A percentile compares a stretch with the other conserved stretches of the same genome.
These are phyloP conservation scores for Drosophila meridiana DNA, from an alignment of 2,888 invertebrate species.

Conservation along the genomic window DNA sequence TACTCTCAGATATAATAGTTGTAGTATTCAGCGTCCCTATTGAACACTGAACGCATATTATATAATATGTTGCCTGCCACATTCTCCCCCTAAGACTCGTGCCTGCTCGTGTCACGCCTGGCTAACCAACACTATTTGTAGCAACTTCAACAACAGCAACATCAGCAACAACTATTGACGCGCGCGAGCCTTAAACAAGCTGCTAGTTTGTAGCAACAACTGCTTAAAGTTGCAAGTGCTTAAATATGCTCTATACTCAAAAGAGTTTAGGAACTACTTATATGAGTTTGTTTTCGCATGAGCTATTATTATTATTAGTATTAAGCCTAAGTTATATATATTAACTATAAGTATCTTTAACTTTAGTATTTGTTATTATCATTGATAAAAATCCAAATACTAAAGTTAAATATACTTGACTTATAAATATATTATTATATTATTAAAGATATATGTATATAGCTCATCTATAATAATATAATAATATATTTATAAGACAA, in stretches of 20 bases:
- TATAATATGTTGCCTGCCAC: background rate
- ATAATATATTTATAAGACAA: no score
- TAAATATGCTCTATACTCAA: conserved; percentile 20
- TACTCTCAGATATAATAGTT: background rate
- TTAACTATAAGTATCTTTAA: no score
- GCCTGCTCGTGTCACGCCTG: background rate
- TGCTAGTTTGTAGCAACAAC: conserved; percentile 55
- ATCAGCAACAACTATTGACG: conserved; percentile 41
- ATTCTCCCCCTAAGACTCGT: background rate
- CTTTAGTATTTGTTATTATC: no score
- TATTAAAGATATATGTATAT: no score
- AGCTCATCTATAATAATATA: no score
- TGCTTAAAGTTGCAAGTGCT: conserved; percentile 23
- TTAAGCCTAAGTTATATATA: no score
- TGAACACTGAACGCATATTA: background rate
- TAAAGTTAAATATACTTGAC: no score
- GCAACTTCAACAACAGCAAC: conserved; percentile 20
- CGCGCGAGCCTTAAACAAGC: conserved; percentile 44
- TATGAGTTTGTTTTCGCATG: background rate
- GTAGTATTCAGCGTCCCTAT: background rate
- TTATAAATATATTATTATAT: no score
- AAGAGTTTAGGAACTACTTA: background rate
- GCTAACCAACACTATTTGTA: conserved; percentile 13
- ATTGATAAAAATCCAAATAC: no score
- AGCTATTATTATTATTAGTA: no score